Evolutionary conservation across 2,797 vertebrate species (phyloP).

Genomic region (Chiroxiphia lanceolata): DNA sequence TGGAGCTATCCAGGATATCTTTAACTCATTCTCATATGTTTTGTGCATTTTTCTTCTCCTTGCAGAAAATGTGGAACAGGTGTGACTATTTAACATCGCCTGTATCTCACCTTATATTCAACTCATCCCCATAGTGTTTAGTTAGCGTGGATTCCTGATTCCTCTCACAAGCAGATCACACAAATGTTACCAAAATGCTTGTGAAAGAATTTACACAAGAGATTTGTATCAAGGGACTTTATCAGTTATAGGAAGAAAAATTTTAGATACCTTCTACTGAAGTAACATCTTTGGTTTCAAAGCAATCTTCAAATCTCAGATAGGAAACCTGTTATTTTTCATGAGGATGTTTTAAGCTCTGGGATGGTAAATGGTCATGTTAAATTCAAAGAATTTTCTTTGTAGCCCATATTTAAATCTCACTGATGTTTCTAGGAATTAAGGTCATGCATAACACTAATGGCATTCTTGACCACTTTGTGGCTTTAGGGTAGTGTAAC

Average conservation of each 20-base stretch:
- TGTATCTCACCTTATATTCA: background rate
- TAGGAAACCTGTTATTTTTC: background rate
- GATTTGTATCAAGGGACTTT: background rate
- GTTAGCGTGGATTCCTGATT: background rate
- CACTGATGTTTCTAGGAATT: background rate
- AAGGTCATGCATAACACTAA: background rate
- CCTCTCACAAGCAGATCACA: background rate
- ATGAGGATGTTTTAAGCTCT: background rate
- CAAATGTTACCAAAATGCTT: background rate
- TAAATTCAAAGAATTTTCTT: background rate
- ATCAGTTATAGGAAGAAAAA: background rate
- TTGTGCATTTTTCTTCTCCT: constrained; percentile 18
- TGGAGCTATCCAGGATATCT: constrained; percentile 37
- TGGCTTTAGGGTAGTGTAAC: background rate
- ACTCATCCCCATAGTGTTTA: background rate
- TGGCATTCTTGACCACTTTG: background rate
- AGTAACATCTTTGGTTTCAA: background rate
- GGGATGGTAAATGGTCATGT: background rate
- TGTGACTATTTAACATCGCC: background rate
- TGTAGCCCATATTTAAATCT: background rate
- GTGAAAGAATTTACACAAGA: background rate
- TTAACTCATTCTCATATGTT: background rate
- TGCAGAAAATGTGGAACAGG: background rate
- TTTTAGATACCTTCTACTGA: background rate
- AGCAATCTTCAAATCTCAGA: background rate